Evolutionary conservation across 2,113 vertebrate species (phyloP).

Genomic region (Polypterus bichir): DNA sequence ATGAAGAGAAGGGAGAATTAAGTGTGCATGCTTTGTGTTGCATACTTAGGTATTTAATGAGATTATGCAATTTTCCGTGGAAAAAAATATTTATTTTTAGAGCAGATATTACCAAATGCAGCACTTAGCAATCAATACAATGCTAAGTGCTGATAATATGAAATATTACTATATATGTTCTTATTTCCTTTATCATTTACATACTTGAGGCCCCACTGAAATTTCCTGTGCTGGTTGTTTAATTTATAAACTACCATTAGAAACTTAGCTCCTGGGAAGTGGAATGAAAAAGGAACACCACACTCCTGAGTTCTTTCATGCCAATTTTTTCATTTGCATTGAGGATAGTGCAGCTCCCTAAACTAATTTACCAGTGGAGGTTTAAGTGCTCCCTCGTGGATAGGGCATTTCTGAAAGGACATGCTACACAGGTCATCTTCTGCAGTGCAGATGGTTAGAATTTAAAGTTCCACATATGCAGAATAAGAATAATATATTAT

Average conservation of each 20-base stretch:
- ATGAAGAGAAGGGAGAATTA: too few species aligned
- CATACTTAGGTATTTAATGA: too few species aligned
- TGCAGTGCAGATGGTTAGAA: not conserved
- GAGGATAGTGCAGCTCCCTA: slow-evolving; percentile 36
- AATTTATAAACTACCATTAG: slow-evolving; percentile 43
- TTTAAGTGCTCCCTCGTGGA: not conserved
- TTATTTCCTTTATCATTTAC: slow-evolving; percentile 10
- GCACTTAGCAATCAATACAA: too few species aligned
- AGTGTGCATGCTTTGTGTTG: too few species aligned
- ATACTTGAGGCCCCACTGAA: slow-evolving; percentile 20
- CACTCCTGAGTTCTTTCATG: slow-evolving; percentile 16
- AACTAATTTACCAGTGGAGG: slow-evolving; percentile 30
- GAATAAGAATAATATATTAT: not conserved
- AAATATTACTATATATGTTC: not conserved
- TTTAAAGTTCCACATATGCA: not conserved
- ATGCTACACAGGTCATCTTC: not conserved
- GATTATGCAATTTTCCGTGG: too few species aligned
- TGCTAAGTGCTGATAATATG: not conserved
- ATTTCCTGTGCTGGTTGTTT: slow-evolving; percentile 17
- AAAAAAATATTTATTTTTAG: too few species aligned
- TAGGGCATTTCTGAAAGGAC: not conserved
- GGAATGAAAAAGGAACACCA: slow-evolving; percentile 31
- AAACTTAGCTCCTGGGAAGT: slow-evolving; percentile 31
- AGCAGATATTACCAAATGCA: too few species aligned
- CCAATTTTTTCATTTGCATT: slow-evolving; percentile 39